Conservation (phyloP, 2,888 invertebrate species). For the Oscheius sp. region DNA sequence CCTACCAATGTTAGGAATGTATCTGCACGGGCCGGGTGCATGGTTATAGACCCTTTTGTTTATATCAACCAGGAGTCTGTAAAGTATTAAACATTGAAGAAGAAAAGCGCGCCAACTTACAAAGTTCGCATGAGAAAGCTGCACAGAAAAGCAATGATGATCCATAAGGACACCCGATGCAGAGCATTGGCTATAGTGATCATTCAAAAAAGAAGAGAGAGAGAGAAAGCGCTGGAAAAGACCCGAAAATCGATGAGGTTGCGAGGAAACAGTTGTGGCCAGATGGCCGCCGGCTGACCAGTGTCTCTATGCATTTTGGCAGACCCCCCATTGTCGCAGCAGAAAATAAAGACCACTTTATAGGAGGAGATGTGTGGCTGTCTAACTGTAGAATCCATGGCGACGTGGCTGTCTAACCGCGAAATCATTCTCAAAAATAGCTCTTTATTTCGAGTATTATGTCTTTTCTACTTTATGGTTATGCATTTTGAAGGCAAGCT, state of each 20-base stretch:
- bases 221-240: not conserved
- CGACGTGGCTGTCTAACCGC: not conserved
- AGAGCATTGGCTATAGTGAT: not conserved
- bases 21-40: conserved; percentile 67
- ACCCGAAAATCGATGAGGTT: conserved; percentile 24
- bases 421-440: not conserved
- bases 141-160: conserved; percentile 49
- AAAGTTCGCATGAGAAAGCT: conserved; percentile 53
- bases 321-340: not conserved
- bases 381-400: not conserved
- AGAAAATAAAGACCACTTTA: not conserved
- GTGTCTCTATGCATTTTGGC: conserved; percentile 21
- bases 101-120: conserved; percentile 42
- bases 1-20: conserved; percentile 51
- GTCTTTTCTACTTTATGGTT: not conserved
- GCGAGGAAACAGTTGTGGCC: conserved; percentile 32
- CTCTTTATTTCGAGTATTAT: conserved; percentile 27
- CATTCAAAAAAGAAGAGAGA: not conserved
- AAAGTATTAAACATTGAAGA: conserved; percentile 32
- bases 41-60: conserved; percentile 70
- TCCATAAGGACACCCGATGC: conserved; percentile 52
- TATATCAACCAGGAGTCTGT: conserved; percentile 64
- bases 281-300: conserved; percentile 31
- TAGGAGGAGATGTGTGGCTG: not conserved
- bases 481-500: conserved; percentile 8